phyloP scores from a whole-genome alignment of 1,140 invertebrate species.

The Aphidius gifuensis region DNA sequence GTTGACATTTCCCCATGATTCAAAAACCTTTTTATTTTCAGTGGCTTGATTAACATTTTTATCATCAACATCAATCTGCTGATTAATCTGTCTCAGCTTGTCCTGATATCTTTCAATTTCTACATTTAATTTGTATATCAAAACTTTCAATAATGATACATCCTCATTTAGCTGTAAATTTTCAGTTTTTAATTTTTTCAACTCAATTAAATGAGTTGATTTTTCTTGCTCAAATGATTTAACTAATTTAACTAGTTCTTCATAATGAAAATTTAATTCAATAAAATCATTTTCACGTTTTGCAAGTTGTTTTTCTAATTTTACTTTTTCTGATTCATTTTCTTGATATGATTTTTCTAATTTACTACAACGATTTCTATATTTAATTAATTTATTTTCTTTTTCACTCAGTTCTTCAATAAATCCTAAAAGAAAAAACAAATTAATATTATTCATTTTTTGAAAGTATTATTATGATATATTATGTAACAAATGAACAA shows the following conservation, averaged over 20 bases:
- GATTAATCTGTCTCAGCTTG: slow-evolving; percentile 48
- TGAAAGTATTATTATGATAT: background rate
- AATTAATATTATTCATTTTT: too few species aligned
- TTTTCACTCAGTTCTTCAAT: slow-evolving; percentile 33
- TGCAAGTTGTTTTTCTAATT: slow-evolving; percentile 29
- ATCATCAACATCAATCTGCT: slow-evolving; percentile 4
- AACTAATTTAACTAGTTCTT: slow-evolving; percentile 31
- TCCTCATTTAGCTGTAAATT: slow-evolving; percentile 60
- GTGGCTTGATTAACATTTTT: slow-evolving; percentile 18
- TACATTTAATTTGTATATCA: slow-evolving; percentile 65
- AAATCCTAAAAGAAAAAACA: slow-evolving; percentile 16
- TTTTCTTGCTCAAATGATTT: slow-evolving; percentile 38
- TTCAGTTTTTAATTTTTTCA: slow-evolving; percentile 47
- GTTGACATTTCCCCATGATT: slow-evolving; percentile 58
- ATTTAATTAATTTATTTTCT: slow-evolving; percentile 32
- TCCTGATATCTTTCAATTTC: slow-evolving; percentile 68
- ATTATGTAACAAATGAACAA: background rate
- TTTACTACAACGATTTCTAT: slow-evolving; percentile 40
- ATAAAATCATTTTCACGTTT: slow-evolving; percentile 37
- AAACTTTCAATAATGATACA: slow-evolving; percentile 63
- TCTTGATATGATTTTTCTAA: slow-evolving; percentile 37
- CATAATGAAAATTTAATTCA: slow-evolving; percentile 34
- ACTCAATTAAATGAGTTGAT: slow-evolving; percentile 27
- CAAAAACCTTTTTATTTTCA: slow-evolving; percentile 31
- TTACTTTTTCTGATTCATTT: slow-evolving; percentile 30